Conservation (phyloP, 2,797 vertebrate species). For the Anableps anableps region DNA sequence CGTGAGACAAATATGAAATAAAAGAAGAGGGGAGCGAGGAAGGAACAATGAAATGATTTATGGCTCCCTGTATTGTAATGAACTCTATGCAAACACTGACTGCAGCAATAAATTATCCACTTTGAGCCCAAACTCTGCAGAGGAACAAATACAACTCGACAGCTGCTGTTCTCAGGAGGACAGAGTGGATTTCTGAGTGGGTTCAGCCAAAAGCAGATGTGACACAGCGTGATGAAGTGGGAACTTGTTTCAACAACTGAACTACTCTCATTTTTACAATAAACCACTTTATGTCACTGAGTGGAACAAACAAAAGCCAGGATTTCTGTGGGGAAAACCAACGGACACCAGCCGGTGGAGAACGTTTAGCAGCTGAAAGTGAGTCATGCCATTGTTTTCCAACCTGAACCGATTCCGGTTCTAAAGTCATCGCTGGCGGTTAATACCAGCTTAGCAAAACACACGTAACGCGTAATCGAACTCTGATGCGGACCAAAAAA, state of each 20-base stretch:
- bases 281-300: neutral
- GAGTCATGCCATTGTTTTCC: neutral
- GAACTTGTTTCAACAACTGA: slow-evolving; percentile 12
- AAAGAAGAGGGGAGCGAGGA: slow-evolving; percentile 1
- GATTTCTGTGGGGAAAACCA: neutral
- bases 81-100: slow-evolving; percentile 61
- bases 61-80: slow-evolving; percentile 55
- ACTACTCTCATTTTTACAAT: neutral
- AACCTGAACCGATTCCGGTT: neutral
- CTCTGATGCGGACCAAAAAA: neutral
- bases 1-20: slow-evolving; percentile 24
- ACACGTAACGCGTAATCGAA: neutral
- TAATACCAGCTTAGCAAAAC: neutral
- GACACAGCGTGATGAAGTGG: slow-evolving; percentile 1
- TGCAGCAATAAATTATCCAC: slow-evolving; percentile 61
- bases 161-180: slow-evolving; percentile 15
- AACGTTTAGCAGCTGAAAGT: neutral
- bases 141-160: slow-evolving; percentile 31
- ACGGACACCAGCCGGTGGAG: neutral
- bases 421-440: neutral
- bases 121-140: slow-evolving; percentile 56
- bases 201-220: slow-evolving; percentile 2
- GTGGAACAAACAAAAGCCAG: neutral
- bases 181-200: neutral
- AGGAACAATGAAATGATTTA: slow-evolving; percentile 58